Evolutionary conservation across 2,797 vertebrate species (phyloP).

Genomic region (Xyrichtys novacula): DNA sequence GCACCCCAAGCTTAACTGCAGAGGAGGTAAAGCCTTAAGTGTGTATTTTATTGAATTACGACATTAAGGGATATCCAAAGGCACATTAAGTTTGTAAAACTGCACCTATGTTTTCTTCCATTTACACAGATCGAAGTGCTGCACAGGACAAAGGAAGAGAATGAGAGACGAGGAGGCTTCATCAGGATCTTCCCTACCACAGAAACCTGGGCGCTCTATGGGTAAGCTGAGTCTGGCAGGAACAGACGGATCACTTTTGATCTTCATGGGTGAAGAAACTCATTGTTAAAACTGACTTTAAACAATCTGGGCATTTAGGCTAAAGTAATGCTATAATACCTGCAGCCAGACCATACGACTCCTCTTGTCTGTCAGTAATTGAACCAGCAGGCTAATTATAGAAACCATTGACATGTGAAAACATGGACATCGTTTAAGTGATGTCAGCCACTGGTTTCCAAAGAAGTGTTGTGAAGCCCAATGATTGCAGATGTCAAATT

Average conservation of each 20-base stretch:
- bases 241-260: conserved; percentile 35
- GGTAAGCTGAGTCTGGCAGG: conserved; percentile 82
- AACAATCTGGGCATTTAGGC: conserved; percentile 26
- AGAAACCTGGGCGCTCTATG: conserved; percentile 94
- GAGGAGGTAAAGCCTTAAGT: conserved; percentile 88
- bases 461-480: too few relatives aligned
- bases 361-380: conserved; percentile 32
- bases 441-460: too few relatives aligned
- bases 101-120: conserved; percentile 12
- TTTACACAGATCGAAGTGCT: conserved; percentile 90
- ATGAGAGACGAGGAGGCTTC: conserved; percentile 94
- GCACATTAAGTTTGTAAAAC: background rate
- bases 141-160: conserved; percentile 91
- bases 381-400: conserved; percentile 14
- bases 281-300: conserved; percentile 24
- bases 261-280: conserved; percentile 9
- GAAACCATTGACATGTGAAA: too few relatives aligned
- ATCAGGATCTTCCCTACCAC: conserved; percentile 94
- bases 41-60: background rate
- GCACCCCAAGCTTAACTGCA: conserved; percentile 88
- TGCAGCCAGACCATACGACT: conserved; percentile 27
- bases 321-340: conserved; percentile 13
- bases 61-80: conserved; percentile 1
- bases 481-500: too few relatives aligned
- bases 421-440: too few relatives aligned